Percentiles rank a stretch among this genome's conserved stretches.
Evolutionary conservation across 2,888 invertebrate genomes (phyloP).

Genomic region (Opisthograptis luteolata): DNA sequence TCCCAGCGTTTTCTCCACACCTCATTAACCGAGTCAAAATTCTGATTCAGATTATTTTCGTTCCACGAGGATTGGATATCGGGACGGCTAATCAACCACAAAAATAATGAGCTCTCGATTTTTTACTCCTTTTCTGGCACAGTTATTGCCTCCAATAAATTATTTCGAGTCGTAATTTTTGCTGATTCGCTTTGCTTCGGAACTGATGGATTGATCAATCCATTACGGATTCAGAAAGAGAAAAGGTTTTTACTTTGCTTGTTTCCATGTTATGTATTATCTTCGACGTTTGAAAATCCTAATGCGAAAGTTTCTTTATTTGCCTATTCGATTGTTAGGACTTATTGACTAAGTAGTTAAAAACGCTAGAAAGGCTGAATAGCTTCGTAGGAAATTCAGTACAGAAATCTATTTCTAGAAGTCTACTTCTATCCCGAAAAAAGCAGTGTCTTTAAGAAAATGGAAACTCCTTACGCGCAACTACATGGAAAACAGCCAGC

Average conservation of each 20-base stretch:
- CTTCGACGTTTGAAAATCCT: too few relatives aligned
- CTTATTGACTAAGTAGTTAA: too few relatives aligned
- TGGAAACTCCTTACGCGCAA: too few relatives aligned
- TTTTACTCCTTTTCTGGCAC: constrained; percentile 28
- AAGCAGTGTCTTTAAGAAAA: too few relatives aligned
- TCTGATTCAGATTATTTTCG: constrained; percentile 46
- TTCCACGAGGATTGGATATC: constrained; percentile 33
- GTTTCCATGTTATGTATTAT: background rate
- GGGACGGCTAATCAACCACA: constrained; percentile 35
- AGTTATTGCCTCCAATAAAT: constrained; percentile 32
- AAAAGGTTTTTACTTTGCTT: constrained; percentile 11
- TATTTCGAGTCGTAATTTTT: constrained; percentile 30
- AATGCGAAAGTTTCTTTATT: too few relatives aligned
- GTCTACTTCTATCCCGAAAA: too few relatives aligned
- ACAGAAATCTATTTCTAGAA: too few relatives aligned
- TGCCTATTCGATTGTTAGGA: too few relatives aligned
- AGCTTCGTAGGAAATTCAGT: too few relatives aligned
- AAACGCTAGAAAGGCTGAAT: too few relatives aligned
- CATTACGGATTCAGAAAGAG: constrained; percentile 18
- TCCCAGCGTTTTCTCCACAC: constrained; percentile 41
- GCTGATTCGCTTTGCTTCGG: constrained; percentile 33
- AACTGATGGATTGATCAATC: constrained; percentile 28
- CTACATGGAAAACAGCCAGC: too few relatives aligned
- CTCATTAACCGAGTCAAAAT: constrained; percentile 50
- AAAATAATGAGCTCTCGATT: constrained; percentile 37